Base-by-base conservation (phyloP, 1,140 invertebrate genomes). In the Drosophila auraria region DNA sequence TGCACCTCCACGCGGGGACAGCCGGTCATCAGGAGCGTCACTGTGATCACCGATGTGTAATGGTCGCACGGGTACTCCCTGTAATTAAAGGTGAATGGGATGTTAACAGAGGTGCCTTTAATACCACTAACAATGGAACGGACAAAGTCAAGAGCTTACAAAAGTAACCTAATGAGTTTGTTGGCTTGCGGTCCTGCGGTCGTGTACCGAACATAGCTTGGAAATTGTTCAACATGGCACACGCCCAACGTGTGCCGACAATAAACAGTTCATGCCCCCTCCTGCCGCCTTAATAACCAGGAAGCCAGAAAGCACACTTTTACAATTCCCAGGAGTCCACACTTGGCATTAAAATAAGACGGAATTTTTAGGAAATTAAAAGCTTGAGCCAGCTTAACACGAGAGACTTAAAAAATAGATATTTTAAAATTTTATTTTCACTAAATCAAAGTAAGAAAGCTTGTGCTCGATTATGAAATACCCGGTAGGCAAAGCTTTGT, bases 1-100 rank as follows among this genome's bases (percentile, higher is more conserved):
- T 99, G 97, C 2, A 99, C 97, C 20, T 95, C 94, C n/a, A 97
- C 96, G 30, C 98, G 95, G 0, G 98, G 97, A 93, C 97, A 98
- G 15, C 98, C 98, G 5, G 98, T 98, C 93, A 98, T 99, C 94
- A 99, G 96, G 25, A 99, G 95, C 0, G 98, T 98, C 8, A 99
- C 97, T 91, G 99, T 99, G 86, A 99, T 98, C 82, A 99, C 97
- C 12, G 98, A 98, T 30, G 98, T 99, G 93, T 99, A 98, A 94
- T 99, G 98, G 93, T 99, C 99, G 94, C 99, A 99, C 9, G 99
- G 98, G 94, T 99, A 99, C 93, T 99, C 99, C 82, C 98, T 98
- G 93, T 71, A 93, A 84, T 65, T 51, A 57, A 71, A 64, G 40
- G 49, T 25, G 47, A 56, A 53, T 23, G 40, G 23, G 54, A 63